Percentiles rank a stretch among this genome's conserved stretches.
phyloP scores from a whole-genome alignment of 64 coral and sea anemone genomes.

The Montipora sp. region DNA sequence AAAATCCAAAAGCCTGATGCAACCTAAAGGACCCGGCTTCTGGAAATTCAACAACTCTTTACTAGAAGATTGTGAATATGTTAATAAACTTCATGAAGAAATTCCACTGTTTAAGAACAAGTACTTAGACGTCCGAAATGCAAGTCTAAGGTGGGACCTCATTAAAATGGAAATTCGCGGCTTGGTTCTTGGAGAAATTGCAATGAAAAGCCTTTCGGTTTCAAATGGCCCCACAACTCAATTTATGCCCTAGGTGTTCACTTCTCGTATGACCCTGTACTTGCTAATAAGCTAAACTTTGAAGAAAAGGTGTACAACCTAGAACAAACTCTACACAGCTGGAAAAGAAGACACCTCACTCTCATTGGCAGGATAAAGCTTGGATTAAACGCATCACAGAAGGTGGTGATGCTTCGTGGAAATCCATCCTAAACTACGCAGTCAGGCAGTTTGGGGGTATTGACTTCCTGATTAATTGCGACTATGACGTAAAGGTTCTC shows the following conservation, averaged over 20 bases:
- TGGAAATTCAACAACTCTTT: slow-evolving; percentile 42
- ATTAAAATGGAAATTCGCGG: no score
- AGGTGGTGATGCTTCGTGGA: no score
- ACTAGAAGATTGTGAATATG: slow-evolving; percentile 4
- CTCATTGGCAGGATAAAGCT: not conserved
- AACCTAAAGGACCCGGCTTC: slow-evolving; percentile 10
- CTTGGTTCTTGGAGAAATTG: not conserved
- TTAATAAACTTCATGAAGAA: no score
- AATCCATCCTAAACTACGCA: no score
- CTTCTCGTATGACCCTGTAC: not conserved
- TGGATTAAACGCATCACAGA: no score
- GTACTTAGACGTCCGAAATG: no score
- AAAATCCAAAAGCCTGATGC: not conserved
- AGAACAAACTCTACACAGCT: slow-evolving; percentile 2
- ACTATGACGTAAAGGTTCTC: no score
- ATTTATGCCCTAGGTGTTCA: not conserved
- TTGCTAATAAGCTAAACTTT: not conserved
- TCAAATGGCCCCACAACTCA: not conserved
- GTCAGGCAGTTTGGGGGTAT: no score
- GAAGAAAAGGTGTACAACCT: slow-evolving; percentile 1
- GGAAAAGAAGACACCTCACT: slow-evolving; percentile 28
- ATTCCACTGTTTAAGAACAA: no score
- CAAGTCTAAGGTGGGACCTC: no score
- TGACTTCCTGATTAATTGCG: no score
- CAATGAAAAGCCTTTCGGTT: not conserved